These are phyloP conservation scores for Rhagonycha fulva DNA, from an alignment of 2,888 invertebrate genomes.

Conservation along the genomic window DNA sequence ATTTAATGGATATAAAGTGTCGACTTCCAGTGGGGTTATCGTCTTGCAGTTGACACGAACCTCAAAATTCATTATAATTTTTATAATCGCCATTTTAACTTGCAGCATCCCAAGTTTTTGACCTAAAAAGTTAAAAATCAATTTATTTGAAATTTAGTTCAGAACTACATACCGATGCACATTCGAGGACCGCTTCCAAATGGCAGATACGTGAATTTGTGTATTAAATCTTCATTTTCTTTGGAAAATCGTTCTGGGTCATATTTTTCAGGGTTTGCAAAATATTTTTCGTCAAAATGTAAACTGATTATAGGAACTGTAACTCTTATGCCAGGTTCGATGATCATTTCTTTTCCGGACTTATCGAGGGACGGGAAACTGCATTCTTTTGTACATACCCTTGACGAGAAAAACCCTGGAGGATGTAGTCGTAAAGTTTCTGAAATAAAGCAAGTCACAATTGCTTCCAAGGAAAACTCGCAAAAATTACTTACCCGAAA, in stretches of 20 bases:
- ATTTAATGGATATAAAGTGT: background rate
- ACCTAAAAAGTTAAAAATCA: background rate
- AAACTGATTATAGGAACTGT: slow-evolving; percentile 46
- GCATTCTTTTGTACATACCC: slow-evolving; percentile 23
- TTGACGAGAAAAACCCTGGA: slow-evolving; percentile 1
- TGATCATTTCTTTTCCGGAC: slow-evolving; percentile 12
- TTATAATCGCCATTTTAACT: background rate
- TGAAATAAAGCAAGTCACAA: slow-evolving; percentile 3
- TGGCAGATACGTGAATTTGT: slow-evolving; percentile 41
- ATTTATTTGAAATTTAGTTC: background rate
- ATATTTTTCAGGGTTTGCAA: slow-evolving; percentile 50
- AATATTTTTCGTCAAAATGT: slow-evolving; percentile 50
- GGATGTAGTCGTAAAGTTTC: slow-evolving; percentile 26
- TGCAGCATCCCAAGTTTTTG: background rate
- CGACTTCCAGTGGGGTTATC: background rate
- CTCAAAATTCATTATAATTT: background rate
- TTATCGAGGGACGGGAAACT: slow-evolving; percentile 15
- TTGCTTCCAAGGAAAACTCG: background rate
- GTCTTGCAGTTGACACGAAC: background rate
- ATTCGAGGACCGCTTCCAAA: slow-evolving; percentile 47
- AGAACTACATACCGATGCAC: slow-evolving; percentile 42
- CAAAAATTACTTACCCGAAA: slow-evolving; percentile 45
- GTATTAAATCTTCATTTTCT: slow-evolving; percentile 39
- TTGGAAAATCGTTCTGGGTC: slow-evolving; percentile 52
- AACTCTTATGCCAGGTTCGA: slow-evolving; percentile 40